Conservation (phyloP, 2,113 vertebrate species). For the Mionectes macconnelli region DNA sequence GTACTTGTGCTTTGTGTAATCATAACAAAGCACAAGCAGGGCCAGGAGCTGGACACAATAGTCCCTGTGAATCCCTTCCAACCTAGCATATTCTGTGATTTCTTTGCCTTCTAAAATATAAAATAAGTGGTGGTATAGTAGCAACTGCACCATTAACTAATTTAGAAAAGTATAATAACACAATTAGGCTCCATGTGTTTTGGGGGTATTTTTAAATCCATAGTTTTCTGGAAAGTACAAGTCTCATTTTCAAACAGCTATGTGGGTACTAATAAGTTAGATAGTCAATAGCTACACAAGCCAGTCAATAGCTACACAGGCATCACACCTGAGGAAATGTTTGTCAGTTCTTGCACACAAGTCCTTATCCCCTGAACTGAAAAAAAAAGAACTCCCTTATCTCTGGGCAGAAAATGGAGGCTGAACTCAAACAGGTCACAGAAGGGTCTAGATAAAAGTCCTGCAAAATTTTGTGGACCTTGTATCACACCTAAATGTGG, state of each 20-base stretch:
- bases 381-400: neutral
- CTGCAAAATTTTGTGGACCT: neutral
- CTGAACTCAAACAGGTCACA: neutral
- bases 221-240: neutral
- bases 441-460: neutral
- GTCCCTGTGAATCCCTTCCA: neutral
- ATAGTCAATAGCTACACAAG: neutral
- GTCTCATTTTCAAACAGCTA: neutral
- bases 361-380: neutral
- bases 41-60: neutral
- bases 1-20: neutral
- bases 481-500: neutral
- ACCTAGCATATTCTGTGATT: neutral
- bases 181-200: neutral
- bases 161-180: neutral
- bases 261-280: neutral
- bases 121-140: neutral
- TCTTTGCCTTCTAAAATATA: neutral
- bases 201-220: fast-evolving
- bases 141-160: neutral
- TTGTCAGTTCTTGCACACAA: neutral
- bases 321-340: neutral
- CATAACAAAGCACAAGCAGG: neutral
- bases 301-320: neutral
- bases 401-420: neutral